Conservation (phyloP, 2,888 invertebrate genomes). For the Epinotia bilunana region DNA sequence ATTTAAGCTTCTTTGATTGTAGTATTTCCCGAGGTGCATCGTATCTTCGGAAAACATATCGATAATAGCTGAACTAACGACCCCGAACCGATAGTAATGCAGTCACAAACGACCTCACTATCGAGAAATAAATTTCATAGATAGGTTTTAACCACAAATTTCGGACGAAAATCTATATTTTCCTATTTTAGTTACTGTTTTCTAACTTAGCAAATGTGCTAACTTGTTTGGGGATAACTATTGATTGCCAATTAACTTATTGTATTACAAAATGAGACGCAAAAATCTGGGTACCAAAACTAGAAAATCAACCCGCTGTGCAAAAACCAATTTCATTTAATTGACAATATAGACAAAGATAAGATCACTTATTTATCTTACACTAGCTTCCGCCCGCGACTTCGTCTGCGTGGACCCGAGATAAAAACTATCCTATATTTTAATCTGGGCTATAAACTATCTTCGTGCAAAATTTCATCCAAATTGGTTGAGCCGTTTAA, state of each 20-base stretch:
- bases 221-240: background rate
- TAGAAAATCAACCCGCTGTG: too few relatives aligned
- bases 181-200: background rate
- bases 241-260: background rate
- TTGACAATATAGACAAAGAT: too few relatives aligned
- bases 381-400: too few relatives aligned
- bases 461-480: too few relatives aligned
- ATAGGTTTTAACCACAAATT: conserved; percentile 49
- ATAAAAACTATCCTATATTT: too few relatives aligned
- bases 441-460: too few relatives aligned
- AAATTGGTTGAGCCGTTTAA: too few relatives aligned
- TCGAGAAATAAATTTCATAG: conserved; percentile 57
- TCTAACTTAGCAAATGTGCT: background rate
- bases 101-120: conserved; percentile 69
- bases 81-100: conserved; percentile 72
- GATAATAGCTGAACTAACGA: conserved; percentile 63
- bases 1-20: background rate
- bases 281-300: background rate
- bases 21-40: conserved; percentile 1
- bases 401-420: too few relatives aligned
- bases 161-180: background rate
- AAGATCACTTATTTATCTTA: too few relatives aligned
- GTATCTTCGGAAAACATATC: conserved; percentile 47
- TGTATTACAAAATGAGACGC: background rate
- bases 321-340: too few relatives aligned